Percentiles rank a stretch among this genome's conserved stretches.
Conservation (phyloP, 2,797 vertebrate species). For the Girardinus metallicus region DNA sequence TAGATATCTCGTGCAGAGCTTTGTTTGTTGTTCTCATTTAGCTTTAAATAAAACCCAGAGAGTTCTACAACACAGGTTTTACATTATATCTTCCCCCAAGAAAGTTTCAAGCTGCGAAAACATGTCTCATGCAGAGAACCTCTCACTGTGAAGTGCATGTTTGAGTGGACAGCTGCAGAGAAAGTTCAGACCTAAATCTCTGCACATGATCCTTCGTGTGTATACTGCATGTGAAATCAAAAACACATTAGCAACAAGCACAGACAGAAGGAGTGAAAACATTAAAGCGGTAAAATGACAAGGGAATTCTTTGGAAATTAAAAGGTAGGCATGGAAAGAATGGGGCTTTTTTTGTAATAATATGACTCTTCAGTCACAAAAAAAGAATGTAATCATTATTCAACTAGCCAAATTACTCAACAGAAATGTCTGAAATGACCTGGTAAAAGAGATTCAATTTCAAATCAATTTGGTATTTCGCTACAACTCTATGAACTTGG, state of each 20-base stretch:
- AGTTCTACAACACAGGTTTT: not conserved
- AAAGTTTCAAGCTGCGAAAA: not conserved
- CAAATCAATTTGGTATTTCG: slow-evolving; percentile 22
- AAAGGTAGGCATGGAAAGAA: not conserved
- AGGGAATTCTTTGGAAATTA: not conserved
- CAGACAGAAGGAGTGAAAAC: not conserved
- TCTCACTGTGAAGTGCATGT: slow-evolving; percentile 2
- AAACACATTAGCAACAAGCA: slow-evolving; percentile 6
- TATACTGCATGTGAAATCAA: not conserved
- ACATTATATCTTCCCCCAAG: not conserved
- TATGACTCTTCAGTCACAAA: not conserved
- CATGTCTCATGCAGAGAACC: not conserved
- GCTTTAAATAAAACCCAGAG: not conserved
- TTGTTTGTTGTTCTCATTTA: not conserved
- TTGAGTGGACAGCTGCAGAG: slow-evolving; percentile 3
- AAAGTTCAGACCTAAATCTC: not conserved
- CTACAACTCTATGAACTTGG: slow-evolving; percentile 20
- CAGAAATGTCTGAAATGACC: slow-evolving; percentile 18
- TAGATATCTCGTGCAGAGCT: not conserved
- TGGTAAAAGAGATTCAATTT: slow-evolving; percentile 9
- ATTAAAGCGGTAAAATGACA: not conserved
- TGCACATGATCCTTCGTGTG: not conserved
- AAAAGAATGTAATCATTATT: slow-evolving; percentile 6
- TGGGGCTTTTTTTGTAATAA: not conserved
- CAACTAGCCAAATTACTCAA: slow-evolving; percentile 2